Evolutionary conservation across 2,113 vertebrate genomes (phyloP).

Genomic region (Papio anubis): DNA sequence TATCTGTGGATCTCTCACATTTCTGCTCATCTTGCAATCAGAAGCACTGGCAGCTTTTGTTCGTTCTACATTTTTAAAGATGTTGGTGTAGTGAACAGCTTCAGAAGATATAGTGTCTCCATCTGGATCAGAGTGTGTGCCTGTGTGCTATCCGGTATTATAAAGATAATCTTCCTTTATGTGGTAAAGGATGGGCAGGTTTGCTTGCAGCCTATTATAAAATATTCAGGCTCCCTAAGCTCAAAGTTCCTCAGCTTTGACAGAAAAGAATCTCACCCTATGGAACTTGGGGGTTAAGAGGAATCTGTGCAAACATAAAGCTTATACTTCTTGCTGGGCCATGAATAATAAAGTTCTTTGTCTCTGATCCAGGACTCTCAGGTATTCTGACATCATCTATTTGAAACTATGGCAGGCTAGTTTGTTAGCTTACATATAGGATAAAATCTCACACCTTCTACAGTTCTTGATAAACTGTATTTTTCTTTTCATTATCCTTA

Average conservation of each 20-base stretch:
- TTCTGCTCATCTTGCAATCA: neutral
- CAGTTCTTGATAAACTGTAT: neutral
- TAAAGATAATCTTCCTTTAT: neutral
- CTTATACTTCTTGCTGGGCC: neutral
- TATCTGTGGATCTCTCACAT: neutral
- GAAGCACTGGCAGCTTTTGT: neutral
- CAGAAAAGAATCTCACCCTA: accelerated
- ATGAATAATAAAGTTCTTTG: neutral
- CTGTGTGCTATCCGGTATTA: neutral
- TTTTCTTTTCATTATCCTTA: neutral
- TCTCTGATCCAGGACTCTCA: neutral
- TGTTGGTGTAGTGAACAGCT: neutral
- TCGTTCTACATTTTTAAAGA: neutral
- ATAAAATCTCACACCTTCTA: neutral
- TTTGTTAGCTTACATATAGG: neutral
- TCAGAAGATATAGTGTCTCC: neutral
- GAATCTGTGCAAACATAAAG: neutral
- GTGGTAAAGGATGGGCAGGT: neutral
- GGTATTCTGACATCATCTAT: neutral
- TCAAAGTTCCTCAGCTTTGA: neutral
- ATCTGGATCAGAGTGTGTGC: neutral
- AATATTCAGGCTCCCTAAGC: neutral
- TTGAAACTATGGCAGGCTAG: neutral
- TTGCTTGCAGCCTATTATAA: neutral
- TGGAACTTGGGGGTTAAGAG: neutral